Evolutionary conservation across 2,113 vertebrate genomes (phyloP), one percentile per base, ranked within the genome.

Genomic region (Hemicordylus capensis): DNA sequence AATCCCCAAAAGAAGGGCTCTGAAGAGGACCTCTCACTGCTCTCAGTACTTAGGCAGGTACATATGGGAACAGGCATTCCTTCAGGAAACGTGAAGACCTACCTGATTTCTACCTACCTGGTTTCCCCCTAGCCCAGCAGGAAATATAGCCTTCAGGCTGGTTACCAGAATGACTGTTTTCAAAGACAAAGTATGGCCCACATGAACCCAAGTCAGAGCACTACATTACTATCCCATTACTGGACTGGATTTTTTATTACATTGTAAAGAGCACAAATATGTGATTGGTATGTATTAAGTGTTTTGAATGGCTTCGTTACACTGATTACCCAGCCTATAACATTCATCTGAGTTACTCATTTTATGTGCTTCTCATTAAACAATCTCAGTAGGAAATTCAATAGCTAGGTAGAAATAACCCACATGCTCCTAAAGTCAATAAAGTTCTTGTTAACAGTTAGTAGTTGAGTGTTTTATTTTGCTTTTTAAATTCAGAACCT

Each of bases 291-390:
- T 20, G 42, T 22, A 84, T 92, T 91, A 92, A 51, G 42, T 70
- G 87, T 28, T 5, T 73, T 84, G 67, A 88, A 58, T 0, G 85
- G 10, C 2, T 80, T 86, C 67, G 83, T 69, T 88, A 77, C 70
- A 83, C 11, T 90, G 89, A 90, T 86, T 79, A 88, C 1, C 84
- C 22, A 67, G 8, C 4, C 89, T 90, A 54, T 12, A 37, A 78
- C 26, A 28, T 88, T 81, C 31, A 81, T 69, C 9, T 2, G 87
- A 75, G 44, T 80, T 58, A 90, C 58, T 87, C 42, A 26, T 61
- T 89, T 86, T 34, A 83, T 42, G 44, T 81, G 84, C 37, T 42
- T 81, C 56, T 44, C 5, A 75, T 85, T 90, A 88, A 46, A 73
- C 14, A 75, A 31, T 46, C 11, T 67, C 51, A 80, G 44, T 31